Base-by-base conservation (phyloP, 2,888 invertebrate genomes). In the Zaprionus lineosus region DNA sequence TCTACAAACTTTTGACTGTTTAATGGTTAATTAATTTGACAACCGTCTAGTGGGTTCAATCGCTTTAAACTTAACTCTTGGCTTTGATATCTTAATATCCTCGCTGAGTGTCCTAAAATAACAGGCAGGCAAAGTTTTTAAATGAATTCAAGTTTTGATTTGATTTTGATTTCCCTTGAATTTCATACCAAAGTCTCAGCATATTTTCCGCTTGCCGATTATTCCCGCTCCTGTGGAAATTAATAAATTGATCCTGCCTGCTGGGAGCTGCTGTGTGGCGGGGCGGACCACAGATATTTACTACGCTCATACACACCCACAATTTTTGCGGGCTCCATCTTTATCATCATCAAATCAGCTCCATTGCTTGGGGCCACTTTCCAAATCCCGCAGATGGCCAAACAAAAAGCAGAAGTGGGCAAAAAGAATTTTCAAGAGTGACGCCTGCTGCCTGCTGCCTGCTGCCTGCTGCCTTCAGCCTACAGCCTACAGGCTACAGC, bases 301-400 rank as follows among this genome's bases (percentile, higher is more conserved):
- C 18, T 11, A 34, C 31, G n/a, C 19, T 28, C 28, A 11, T 19
- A 19, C 33, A n/a, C 9, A 3, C 36, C 21, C 15, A 7, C 26
- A 18, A 26, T 40, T 52, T 36, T 31, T 31, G 34, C 18, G 12
- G 19, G 28, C 7, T 37, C 15, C 40, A 34, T 61, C 31, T 46
- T 41, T 36, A 50, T 58, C 56, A 61, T 58, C 69, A 62, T 71
- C 72, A 75, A 77, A 77, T 78, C 79, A 78, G 56, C 41, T 50
- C 56, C 34, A 41, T 18, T 31, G 83, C 76, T 64, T 18, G 14
- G 21, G 79, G 76, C 63, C 59, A 55, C 47, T 56, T 65, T 41
- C 51, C 74, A 36, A 65, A 59, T 44, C 29, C 50, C 59, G 46
- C 75, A 75, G 75, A 75, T 81, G 81, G 74, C 74, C 40, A 39